phyloP scores from a whole-genome alignment of 2,113 vertebrate genomes.

The Pelodiscus sinensis region DNA sequence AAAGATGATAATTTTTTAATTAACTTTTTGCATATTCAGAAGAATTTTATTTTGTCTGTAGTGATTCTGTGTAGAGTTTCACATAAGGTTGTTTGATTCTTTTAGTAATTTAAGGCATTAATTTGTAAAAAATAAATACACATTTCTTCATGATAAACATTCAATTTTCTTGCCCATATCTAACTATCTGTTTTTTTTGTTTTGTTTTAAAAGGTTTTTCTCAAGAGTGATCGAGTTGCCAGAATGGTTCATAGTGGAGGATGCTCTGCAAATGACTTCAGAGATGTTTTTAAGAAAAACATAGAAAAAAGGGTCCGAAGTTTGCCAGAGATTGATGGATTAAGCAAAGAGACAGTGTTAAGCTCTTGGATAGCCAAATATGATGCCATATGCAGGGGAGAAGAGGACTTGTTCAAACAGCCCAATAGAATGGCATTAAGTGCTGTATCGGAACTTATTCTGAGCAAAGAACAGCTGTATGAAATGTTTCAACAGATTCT shows the following conservation, averaged over 20 bases:
- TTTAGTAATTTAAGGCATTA: not conserved
- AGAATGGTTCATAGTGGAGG: constrained; percentile 96
- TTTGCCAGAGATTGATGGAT: constrained; percentile 94
- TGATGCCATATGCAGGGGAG: constrained; percentile 92
- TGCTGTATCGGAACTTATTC: constrained; percentile 94
- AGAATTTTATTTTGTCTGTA: not conserved
- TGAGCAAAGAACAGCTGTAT: constrained; percentile 98
- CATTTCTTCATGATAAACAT: not conserved
- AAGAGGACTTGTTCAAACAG: constrained; percentile 90
- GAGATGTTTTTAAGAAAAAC: constrained; percentile 98
- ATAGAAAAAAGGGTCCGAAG: constrained; percentile 95
- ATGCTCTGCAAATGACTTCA: constrained; percentile 94
- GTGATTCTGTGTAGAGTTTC: not conserved
- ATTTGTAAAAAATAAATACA: not conserved
- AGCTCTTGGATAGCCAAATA: constrained; percentile 98
- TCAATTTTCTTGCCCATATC: not conserved
- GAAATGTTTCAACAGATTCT: constrained; percentile 99
- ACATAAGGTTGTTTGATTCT: not conserved
- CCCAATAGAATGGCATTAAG: constrained; percentile 87
- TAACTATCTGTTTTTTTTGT: constrained; percentile 17
- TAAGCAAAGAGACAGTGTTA: constrained; percentile 98
- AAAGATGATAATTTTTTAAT: constrained; percentile 1
- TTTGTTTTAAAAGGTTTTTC: constrained; percentile 86
- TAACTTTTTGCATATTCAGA: not conserved
- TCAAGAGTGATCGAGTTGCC: constrained; percentile 94